Evolutionary conservation across 1,140 invertebrate genomes (phyloP), one percentile per base, ranked within the genome.

Genomic region (Lanistes nyassanus): DNA sequence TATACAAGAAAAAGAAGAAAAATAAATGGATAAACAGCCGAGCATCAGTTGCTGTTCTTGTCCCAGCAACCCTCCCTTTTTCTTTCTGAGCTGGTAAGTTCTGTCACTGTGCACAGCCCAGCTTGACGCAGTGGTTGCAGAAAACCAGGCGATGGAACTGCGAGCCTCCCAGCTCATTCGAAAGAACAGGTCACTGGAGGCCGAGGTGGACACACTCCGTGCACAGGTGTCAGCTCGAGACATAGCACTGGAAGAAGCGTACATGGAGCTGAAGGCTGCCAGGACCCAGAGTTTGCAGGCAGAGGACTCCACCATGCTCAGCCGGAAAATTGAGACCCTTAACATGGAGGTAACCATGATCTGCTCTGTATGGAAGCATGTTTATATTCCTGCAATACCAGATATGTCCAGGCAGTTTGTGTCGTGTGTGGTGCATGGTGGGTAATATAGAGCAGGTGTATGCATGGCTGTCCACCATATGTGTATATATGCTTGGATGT

Each of bases 141-240:
- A 85, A 60, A 60, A 82, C 13, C 73, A 75, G n/a, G 79, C 74
- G 13, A 56, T 86, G n/a, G 81, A 83, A 58, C 69, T 78, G 47
- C 71, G 83, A 34, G 47, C 82, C 1, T 64, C 74, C 47, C 81
- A 94, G 0, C 91, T 95, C 79, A 94, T 95, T 77, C 92, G 95
- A 81, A 95, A 96, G 86, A 97, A 96, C 83, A 95, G 96, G 85
- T 92, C 94, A 80, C 90, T 97, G 42, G 91, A 92, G 88, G 90
- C 84, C 9, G 88, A 90, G 71, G 75, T 88, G 39, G 82, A 85
- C 60, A 87, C 87, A 13, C 69, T 90, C 5, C 83, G 82, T 36
- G 75, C 86, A 31, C 88, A 89, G 79, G 79, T 90, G 29, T 79
- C 82, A 19, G 76, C 81, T 13, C 77, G 81, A 37, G 81, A 85